Evolutionary conservation across 2,888 invertebrate species (phyloP), one percentile per base, ranked within the genome.

Genomic region (Ectemnius lituratus): DNA sequence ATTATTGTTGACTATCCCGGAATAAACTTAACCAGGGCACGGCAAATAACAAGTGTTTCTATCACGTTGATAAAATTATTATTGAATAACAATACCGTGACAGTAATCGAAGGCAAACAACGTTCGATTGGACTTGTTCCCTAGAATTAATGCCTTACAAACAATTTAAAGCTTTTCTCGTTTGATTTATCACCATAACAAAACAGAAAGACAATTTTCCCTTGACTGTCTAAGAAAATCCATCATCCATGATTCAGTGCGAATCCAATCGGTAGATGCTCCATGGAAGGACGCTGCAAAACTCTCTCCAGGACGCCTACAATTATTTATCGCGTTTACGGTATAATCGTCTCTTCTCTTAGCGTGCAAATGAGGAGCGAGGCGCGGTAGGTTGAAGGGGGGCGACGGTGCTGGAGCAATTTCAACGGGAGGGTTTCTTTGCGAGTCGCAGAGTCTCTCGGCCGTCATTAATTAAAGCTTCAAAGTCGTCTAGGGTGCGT

Each of bases 401-500:
- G 18, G 52, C 5, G 52, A 1, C 52, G 52, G 16, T 6, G 58
- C 70, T 75, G 80, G 64, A 75, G 80, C 84, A 83, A 83, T 80
- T 81, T 84, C 75, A 66, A 68, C 73, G 69, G 79, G 73, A 75
- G 76, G 75, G 76, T 80, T 76, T 76, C 73, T 68, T 62, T 66
- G 68, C 60, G 18, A 16, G 28, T 57, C 63, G 62, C 62, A 37
- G 37, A 62, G 71, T 66, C 73, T 73, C 64, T 63, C 70, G 80
- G 73, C 71, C 77, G 81, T 86, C 85, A 87, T 87, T 87, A 87
- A 87, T 87, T 87, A 87, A 84, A 87, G 86, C 84, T 86, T 87
- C 87, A 87, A 87, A 87, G 87, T 87, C 83, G 76, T 80, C 73
- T 57, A 62, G 77, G 78, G 75, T 73, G 75, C 81, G 81, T 6